These are phyloP conservation scores for Spodoptera picta DNA, from an alignment of 2,888 invertebrate species.

Conservation along the genomic window DNA sequence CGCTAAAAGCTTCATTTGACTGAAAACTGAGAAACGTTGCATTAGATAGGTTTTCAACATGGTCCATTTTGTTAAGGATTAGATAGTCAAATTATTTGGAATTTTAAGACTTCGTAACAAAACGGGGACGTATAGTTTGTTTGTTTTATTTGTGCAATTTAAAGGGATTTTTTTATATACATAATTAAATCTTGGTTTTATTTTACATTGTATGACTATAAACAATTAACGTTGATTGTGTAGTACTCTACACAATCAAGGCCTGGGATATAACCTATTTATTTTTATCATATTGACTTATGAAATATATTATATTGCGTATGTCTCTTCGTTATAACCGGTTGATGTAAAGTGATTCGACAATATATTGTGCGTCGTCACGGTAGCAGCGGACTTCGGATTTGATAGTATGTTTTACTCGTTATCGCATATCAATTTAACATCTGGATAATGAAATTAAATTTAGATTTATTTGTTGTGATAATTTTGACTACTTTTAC, in stretches of 20 bases:
- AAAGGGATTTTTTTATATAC: conserved; percentile 44
- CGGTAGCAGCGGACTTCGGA: conserved; percentile 20
- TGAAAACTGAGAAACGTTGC: conserved; percentile 45
- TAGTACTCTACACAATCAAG: no score
- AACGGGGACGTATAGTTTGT: conserved; percentile 37
- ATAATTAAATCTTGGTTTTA: conserved; percentile 53
- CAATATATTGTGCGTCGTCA: conserved; percentile 53
- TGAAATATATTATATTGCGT: conserved; percentile 42
- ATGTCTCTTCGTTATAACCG: conserved; percentile 35
- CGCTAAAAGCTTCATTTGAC: conserved; percentile 48
- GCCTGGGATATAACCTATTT: conserved; percentile 66
- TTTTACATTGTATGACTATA: conserved; percentile 51
- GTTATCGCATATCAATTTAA: conserved; percentile 54
- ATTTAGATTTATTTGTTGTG: conserved; percentile 19
- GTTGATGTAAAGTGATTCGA: conserved; percentile 57
- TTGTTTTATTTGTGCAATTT: conserved; percentile 61
- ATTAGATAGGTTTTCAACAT: conserved; percentile 66
- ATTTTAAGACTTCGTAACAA: conserved; percentile 45
- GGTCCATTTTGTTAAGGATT: conserved; percentile 65
- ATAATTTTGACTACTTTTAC: conserved; percentile 34
- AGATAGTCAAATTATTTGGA: conserved; percentile 72
- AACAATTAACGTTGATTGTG: conserved; percentile 41
- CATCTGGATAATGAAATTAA: conserved; percentile 24
- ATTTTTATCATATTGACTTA: conserved; percentile 65
- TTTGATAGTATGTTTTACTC: conserved; percentile 45